These are phyloP conservation scores for Podilymbus podiceps DNA, from an alignment of 2,113 vertebrate genomes.

Conservation along the genomic window DNA sequence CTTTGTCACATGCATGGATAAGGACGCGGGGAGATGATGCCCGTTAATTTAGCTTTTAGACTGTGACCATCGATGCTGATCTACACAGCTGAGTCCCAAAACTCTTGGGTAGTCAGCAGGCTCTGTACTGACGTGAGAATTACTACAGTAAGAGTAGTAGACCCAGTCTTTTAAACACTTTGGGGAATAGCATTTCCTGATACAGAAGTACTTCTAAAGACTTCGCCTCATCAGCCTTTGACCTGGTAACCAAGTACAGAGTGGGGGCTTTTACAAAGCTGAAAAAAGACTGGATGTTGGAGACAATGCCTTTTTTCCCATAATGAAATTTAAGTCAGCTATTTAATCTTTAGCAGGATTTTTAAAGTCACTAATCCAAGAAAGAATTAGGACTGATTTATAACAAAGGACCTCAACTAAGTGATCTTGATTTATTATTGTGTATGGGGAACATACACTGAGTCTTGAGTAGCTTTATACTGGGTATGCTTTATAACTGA, in stretches of 20 bases:
- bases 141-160: not conserved
- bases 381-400: slow-evolving; percentile 38
- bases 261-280: not conserved
- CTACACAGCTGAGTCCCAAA: not conserved
- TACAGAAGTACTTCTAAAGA: not conserved
- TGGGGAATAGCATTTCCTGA: not conserved
- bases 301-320: not conserved
- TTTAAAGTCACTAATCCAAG: slow-evolving; percentile 62
- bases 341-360: slow-evolving; percentile 62
- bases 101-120: not conserved
- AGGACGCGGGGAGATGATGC: not conserved
- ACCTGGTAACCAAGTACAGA: not conserved
- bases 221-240: not conserved
- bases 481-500: slow-evolving; percentile 19
- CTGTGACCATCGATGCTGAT: not conserved
- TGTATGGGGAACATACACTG: not conserved
- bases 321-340: slow-evolving; percentile 58
- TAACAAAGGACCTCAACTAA: slow-evolving; percentile 36
- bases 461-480: slow-evolving; percentile 40
- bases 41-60: not conserved
- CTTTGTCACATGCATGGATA: not conserved
- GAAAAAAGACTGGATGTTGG: not conserved
- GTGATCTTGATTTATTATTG: slow-evolving; percentile 59
- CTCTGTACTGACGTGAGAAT: not conserved
- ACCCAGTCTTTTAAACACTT: not conserved